Conservation (phyloP, 2,113 vertebrate species). For the Prionailurus viverrinus region DNA sequence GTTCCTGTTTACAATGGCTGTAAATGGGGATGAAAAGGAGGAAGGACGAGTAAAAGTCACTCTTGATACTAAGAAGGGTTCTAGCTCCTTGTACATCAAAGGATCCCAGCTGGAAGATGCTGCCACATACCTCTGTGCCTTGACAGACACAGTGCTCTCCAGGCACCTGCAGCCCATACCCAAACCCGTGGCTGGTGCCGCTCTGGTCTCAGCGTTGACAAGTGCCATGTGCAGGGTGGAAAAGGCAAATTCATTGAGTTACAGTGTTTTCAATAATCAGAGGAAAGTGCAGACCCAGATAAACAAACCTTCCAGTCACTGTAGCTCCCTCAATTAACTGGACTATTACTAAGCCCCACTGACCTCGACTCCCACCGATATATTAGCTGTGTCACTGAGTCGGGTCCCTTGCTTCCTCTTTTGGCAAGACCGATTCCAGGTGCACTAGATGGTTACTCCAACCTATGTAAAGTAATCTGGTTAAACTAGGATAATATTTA, state of each 20-base stretch:
- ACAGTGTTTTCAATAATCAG: not conserved
- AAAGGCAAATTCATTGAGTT: not conserved
- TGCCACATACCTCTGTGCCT: conserved; percentile 54
- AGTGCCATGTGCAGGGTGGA: not conserved
- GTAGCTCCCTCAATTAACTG: not conserved
- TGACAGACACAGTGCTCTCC: not conserved
- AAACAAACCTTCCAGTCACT: not conserved
- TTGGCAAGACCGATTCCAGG: not conserved
- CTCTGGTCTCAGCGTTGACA: not conserved
- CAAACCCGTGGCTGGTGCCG: not conserved
- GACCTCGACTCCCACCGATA: not conserved
- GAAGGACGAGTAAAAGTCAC: not conserved
- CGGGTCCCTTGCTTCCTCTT: not conserved
- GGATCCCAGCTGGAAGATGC: conserved; percentile 34
- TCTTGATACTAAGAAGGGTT: not conserved
- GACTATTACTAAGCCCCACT: not conserved
- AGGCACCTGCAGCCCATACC: not conserved
- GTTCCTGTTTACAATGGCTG: not conserved
- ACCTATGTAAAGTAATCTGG: not conserved
- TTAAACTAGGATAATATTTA: not conserved
- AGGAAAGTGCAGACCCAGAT: not conserved
- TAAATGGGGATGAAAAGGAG: not conserved
- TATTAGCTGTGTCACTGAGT: not conserved
- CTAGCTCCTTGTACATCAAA: conserved; percentile 3
- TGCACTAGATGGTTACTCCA: not conserved